Base-by-base conservation (phyloP, 2,888 invertebrate genomes). In the Ephialtes manifestator region DNA sequence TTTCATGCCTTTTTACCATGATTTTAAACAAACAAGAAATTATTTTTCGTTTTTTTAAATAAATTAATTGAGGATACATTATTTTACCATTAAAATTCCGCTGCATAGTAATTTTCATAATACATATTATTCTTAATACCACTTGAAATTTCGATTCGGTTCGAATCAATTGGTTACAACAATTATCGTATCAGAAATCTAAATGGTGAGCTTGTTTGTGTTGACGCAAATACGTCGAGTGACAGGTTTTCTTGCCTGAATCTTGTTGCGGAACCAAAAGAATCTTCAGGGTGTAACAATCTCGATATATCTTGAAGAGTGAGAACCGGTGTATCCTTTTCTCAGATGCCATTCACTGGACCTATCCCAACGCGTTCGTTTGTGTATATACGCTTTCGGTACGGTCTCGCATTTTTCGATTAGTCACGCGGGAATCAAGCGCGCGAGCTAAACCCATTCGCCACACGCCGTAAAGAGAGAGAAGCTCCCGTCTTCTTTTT, bases 321-420 rank as follows among this genome's bases (percentile, higher is more conserved):
- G 63, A 70, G 43, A 63, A 46, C 63, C 55, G 10, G 53, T 28
- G 53, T 48, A 65, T 82, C 18, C n/a, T n/a, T 67, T 43, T 77
- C 43, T 55, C 13, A 67, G 81, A 53, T 7, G 43, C 55, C 55
- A 28, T 39, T 43, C 28, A 10, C 86, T 68, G 84, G 88, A 90
- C 90, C 91, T 90, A 90, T 89, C 90, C 89, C 91, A 90, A 91
- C 72, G 84, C 79, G 68, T 86, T 82, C 85, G 80, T 65, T 53
- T 72, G 60, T 79, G 67, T 79, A 13, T 53, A 8, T 15, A 85
- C 79, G 71, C 86, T 82, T 81, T 68, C 63, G 53, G 74, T 35
- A 20, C 79, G 74, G 53, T 76, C 67, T 31, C 60, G 71, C 31
- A 63, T 84, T 86, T 86, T 85, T 43, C 87, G 89, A 90, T 90